These are phyloP conservation scores for Clivina fossor DNA, from an alignment of 2,888 invertebrate genomes.

Conservation along the genomic window DNA sequence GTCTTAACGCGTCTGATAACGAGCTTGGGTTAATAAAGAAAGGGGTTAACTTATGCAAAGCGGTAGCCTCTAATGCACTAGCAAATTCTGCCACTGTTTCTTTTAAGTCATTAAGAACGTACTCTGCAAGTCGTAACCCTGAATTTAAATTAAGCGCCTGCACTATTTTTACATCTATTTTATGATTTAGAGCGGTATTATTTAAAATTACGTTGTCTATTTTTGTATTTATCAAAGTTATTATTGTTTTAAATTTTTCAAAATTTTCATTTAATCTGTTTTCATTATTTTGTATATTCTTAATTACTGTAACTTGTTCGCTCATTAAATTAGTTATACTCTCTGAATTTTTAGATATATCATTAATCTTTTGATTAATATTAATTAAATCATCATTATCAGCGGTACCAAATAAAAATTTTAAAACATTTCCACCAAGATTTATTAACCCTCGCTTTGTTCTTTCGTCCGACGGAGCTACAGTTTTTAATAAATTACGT, in stretches of 20 bases:
- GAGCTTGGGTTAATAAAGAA: conserved; percentile 15
- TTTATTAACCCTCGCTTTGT: conserved; percentile 14
- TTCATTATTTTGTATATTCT: conserved; percentile 3
- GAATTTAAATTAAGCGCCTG: conserved; percentile 11
- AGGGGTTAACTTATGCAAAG: conserved; percentile 18
- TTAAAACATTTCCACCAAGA: conserved; percentile 11
- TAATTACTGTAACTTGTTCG: conserved; percentile 13
- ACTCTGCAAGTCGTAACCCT: conserved; percentile 6
- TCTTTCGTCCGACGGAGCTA: conserved; percentile 9
- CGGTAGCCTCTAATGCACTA: conserved; percentile 20
- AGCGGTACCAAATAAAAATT: conserved; percentile 17
- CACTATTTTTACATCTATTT: background rate
- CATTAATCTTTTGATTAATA: conserved; percentile 18
- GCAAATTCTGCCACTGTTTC: conserved; percentile 11
- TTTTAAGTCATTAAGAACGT: conserved; percentile 20
- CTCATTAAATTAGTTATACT: conserved; percentile 10
- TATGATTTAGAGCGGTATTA: no score
- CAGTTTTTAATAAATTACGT: background rate
- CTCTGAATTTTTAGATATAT: background rate
- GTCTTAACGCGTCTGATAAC: conserved; percentile 5
- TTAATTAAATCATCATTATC: conserved; percentile 1
- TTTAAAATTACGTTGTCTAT: conserved; percentile 4
- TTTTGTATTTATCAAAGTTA: background rate
- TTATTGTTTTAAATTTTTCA: conserved; percentile 1
- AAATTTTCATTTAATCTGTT: conserved; percentile 5